Evolutionary conservation across 35 echinoderm and acorn worm genomes (phyloP), one percentile per base, ranked within the genome.

Genomic region (Amphiura filiformis): DNA sequence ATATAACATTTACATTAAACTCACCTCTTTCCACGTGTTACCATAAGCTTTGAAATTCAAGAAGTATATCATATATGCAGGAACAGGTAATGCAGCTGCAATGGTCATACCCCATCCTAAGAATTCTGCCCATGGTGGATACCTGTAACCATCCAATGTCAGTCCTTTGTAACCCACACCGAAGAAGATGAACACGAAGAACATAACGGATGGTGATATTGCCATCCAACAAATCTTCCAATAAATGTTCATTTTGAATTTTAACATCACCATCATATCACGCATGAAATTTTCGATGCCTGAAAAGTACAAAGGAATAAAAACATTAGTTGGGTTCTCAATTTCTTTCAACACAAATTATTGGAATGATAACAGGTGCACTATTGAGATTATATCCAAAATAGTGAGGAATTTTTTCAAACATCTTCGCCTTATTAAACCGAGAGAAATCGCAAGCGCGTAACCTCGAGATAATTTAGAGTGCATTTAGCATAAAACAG

Each of bases 151-250:
- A 15, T n/a, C 61, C 2, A 15, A 70, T 15, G 28, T 70, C 28
- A 70, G 26, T 30, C 11, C 11, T 15, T 5, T 4, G 61, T 70
- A 70, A 3, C 17, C 28, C 7, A 30, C 26, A n/a, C 61, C 7
- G 61, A 70, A 70, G 61, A n/a, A 70, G 61, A 70, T 23, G 26
- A 70, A 70, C 7, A 70, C 61, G 26, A n/a, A 70, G 61, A 77
- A 34, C 7, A 80, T 77, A 0, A 91, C 35, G 0, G 76, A 26
- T 12, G 89, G 89, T 7, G 89, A 44, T 0, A 91, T 31, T 37
- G 85, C 47, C 33, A 49, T 31, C 65, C 82, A 84, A 28, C 70
- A 85, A 22, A 85, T 35, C 38, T 79, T 91, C 89, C 89, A 91
- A n/a, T 84, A 91, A 5, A 85, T 44, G 32, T 84, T 84, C 36